Base-by-base conservation (phyloP, 2,113 vertebrate species). In the Ornithorhynchus anatinus region DNA sequence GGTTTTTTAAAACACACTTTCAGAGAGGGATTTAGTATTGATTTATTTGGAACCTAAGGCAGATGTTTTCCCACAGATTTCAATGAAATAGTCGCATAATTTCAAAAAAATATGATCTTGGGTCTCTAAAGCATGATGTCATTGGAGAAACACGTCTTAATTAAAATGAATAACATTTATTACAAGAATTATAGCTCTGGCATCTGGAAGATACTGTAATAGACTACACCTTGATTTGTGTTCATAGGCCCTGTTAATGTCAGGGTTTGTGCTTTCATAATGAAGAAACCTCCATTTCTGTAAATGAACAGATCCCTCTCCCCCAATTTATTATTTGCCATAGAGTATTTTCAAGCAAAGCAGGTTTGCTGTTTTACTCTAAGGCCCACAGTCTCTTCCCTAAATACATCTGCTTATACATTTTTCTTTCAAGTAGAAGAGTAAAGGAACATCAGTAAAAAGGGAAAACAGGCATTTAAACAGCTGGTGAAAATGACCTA, bases 391-490 rank as follows among this genome's bases (percentile, higher is more conserved):
- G n/a, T n/a, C n/a, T n/a, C n/a, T n/a, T n/a, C n/a, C n/a, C n/a
- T n/a, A n/a, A n/a, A n/a, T n/a, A n/a, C n/a, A n/a, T n/a, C n/a
- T n/a, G n/a, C n/a, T n/a, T n/a, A n/a, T n/a, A n/a, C n/a, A n/a
- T n/a, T n/a, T n/a, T n/a, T n/a, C n/a, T n/a, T n/a, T n/a, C n/a
- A n/a, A n/a, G n/a, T n/a, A n/a, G n/a, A n/a, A n/a, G n/a, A n/a
- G n/a, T n/a, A n/a, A n/a, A n/a, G n/a, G n/a, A n/a, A n/a, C n/a
- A 23, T 64, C 68, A 56, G 16, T 75, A 50, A 9, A 40, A 16
- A 57, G 59, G 31, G 59, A 75, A 67, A 54, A 69, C 57, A 79
- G 64, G 37, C 51, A 50, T 48, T 47, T 47, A 71, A 36, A 62
- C n/a, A 61, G 19, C 44, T 68, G 19, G 37, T 22, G 65, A 74